Conservation (phyloP, 1,140 invertebrate species). For the Choristoneura fumiferana region DNA sequence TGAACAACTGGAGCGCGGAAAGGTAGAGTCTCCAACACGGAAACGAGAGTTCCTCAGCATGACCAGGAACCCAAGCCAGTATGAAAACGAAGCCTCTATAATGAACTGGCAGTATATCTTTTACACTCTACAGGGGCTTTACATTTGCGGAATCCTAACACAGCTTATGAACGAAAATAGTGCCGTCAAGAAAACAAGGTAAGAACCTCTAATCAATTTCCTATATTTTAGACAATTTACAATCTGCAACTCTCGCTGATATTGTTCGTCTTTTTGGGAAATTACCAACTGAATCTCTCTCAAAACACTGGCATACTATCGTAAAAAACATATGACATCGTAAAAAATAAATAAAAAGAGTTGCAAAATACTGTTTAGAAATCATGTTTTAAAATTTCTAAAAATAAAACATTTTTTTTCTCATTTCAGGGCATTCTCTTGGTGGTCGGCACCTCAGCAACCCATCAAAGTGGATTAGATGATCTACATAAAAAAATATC, state of each 20-base stretch:
- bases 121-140: constrained; percentile 48
- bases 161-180: constrained; percentile 30
- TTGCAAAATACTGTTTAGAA: not conserved
- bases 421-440: constrained; percentile 27
- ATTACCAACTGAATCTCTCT: too few relatives aligned
- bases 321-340: too few relatives aligned
- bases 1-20: not conserved
- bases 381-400: too few relatives aligned
- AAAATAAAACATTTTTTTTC: not conserved
- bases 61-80: not conserved
- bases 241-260: too few relatives aligned
- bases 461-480: constrained; percentile 35
- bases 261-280: too few relatives aligned
- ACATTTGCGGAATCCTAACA: constrained; percentile 40
- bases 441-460: constrained; percentile 24
- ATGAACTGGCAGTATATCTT: constrained; percentile 44
- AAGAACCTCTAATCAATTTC: constrained; percentile 19
- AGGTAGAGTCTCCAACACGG: not conserved
- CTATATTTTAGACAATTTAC: too few relatives aligned
- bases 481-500: not conserved
- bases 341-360: constrained; percentile 9
- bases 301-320: too few relatives aligned
- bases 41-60: not conserved
- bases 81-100: not conserved
- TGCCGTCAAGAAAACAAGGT: constrained; percentile 36